Evolutionary conservation across 2,888 invertebrate genomes (phyloP).

Genomic region (Scelioninae gen. 1): DNA sequence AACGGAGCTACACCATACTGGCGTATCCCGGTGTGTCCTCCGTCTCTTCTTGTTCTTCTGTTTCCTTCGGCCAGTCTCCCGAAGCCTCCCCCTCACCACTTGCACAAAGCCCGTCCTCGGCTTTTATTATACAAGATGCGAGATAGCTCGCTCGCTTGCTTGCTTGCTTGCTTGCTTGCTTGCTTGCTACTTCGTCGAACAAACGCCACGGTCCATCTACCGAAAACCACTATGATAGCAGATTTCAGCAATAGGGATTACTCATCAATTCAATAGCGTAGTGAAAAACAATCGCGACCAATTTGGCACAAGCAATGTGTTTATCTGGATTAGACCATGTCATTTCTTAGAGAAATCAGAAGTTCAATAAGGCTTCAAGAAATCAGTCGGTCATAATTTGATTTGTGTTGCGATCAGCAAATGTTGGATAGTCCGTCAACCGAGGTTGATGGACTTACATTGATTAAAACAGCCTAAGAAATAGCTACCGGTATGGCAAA

Average conservation of each 20-base stretch:
- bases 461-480: constrained; percentile 74
- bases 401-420: constrained; percentile 22
- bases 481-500: constrained; percentile 74
- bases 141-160: constrained; percentile 55
- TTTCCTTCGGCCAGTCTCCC: constrained; percentile 62
- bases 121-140: constrained; percentile 81
- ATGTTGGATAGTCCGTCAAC: background rate
- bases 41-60: constrained; percentile 43
- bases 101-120: constrained; percentile 74
- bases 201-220: constrained; percentile 37
- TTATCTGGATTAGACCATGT: constrained; percentile 15
- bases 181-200: constrained; percentile 48
- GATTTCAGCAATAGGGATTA: constrained; percentile 9
- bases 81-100: constrained; percentile 48
- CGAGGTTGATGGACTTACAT: constrained; percentile 71
- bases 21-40: constrained; percentile 38
- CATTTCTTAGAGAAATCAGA: constrained; percentile 2
- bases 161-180: no score
- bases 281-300: constrained; percentile 20
- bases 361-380: constrained; percentile 13
- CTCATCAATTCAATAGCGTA: background rate
- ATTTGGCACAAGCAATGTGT: background rate
- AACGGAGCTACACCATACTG: constrained; percentile 72
- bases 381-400: constrained; percentile 42
- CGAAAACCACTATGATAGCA: constrained; percentile 6